These are phyloP conservation scores for Lissocephala sabroskyi DNA, from an alignment of 2,888 invertebrate genomes.

Conservation along the genomic window DNA sequence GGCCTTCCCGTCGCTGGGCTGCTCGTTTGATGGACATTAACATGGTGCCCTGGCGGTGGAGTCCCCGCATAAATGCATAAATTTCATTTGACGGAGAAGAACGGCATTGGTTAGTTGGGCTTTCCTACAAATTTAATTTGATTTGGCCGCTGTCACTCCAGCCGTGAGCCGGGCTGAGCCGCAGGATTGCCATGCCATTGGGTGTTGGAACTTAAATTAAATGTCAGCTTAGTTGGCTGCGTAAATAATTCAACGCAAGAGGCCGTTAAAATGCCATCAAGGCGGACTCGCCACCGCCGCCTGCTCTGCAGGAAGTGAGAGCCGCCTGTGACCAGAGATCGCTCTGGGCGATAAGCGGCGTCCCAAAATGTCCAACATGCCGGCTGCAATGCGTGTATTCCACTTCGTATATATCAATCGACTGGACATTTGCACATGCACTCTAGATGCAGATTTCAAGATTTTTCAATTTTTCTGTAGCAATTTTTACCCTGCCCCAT, in stretches of 20 bases:
- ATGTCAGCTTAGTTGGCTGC: conserved; percentile 47
- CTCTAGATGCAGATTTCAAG: no score
- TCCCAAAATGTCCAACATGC: no score
- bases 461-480: no score
- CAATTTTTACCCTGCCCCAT: no score
- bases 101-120: conserved; percentile 4
- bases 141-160: conserved; percentile 7
- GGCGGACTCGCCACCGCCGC: no score
- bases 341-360: not conserved
- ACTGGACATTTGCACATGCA: no score
- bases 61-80: conserved; percentile 61
- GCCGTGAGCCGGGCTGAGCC: conserved; percentile 1
- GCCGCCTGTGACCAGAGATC: not conserved
- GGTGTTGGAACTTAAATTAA: conserved; percentile 62
- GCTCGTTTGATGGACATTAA: conserved; percentile 58
- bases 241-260: conserved; percentile 48
- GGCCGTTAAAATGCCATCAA: conserved; percentile 9
- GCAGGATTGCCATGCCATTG: conserved; percentile 9
- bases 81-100: conserved; percentile 48
- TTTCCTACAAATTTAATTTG: conserved; percentile 16
- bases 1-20: conserved; percentile 12
- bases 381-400: no score
- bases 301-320: conserved; percentile 7
- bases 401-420: no score
- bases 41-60: conserved; percentile 57